Conservation (phyloP, 2,888 invertebrate genomes). For the Eupithecia subumbrata region DNA sequence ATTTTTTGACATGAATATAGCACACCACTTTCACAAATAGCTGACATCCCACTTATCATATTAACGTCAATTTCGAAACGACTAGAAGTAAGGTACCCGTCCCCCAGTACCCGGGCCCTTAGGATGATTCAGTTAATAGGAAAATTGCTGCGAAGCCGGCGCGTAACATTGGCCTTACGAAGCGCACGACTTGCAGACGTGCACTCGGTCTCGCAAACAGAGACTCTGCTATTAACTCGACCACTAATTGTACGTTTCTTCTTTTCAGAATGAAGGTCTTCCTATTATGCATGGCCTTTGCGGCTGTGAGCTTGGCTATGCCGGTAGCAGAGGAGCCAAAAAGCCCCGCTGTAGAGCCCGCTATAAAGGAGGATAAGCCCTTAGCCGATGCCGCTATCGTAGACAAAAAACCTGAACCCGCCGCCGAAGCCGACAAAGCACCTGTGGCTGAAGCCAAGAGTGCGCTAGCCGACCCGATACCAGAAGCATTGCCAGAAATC, state of each 20-base stretch:
- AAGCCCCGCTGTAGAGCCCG: slow-evolving; percentile 47
- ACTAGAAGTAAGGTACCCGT: slow-evolving; percentile 63
- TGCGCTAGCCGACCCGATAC: slow-evolving; percentile 38
- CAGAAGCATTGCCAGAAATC: slow-evolving; percentile 48
- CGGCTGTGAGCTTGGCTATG: slow-evolving; percentile 83
- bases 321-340: slow-evolving; percentile 83
- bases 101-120: slow-evolving; percentile 70
- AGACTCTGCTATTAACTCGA: slow-evolving; percentile 57
- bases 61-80: slow-evolving; percentile 64
- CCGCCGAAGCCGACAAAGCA: slow-evolving; percentile 47
- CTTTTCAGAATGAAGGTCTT: slow-evolving; percentile 87
- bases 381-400: slow-evolving; percentile 55
- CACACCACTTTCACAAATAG: slow-evolving; percentile 71
- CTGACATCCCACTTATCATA: slow-evolving; percentile 74
- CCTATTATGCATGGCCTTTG: slow-evolving; percentile 84
- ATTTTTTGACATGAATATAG: slow-evolving; percentile 53
- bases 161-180: slow-evolving; percentile 83
- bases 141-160: slow-evolving; percentile 75
- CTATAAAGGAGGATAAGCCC: slow-evolving; percentile 51
- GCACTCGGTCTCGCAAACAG: slow-evolving; percentile 56
- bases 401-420: slow-evolving; percentile 56
- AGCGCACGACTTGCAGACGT: slow-evolving; percentile 73
- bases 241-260: slow-evolving; percentile 66
- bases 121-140: slow-evolving; percentile 75
- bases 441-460: slow-evolving; percentile 44